phyloP scores from a whole-genome alignment of 2,888 invertebrate species.

The Augochlorella aurata region DNA sequence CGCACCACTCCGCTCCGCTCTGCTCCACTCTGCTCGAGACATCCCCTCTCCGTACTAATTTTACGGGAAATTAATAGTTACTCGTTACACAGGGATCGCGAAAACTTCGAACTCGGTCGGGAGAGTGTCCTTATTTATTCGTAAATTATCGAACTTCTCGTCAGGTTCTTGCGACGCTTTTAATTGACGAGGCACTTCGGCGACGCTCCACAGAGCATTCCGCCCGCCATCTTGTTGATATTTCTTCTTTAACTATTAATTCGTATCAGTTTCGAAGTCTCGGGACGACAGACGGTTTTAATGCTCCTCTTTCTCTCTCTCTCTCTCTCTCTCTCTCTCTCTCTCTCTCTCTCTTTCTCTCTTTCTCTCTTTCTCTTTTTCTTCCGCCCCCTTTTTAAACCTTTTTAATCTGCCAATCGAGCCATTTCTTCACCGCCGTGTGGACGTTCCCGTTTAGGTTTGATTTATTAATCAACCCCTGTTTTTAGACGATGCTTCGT shows the following conservation, averaged over 20 bases:
- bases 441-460: background rate
- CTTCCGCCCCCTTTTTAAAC: background rate
- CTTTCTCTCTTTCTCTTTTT: background rate
- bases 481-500: background rate
- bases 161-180: slow-evolving; percentile 35
- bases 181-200: slow-evolving; percentile 30
- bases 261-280: slow-evolving; percentile 10
- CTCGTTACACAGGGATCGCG: slow-evolving; percentile 54
- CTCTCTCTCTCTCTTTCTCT: background rate
- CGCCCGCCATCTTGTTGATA: background rate
- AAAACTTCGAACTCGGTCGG: slow-evolving; percentile 40
- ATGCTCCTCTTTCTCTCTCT: background rate
- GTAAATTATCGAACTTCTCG: slow-evolving; percentile 36
- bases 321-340: background rate
- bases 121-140: slow-evolving; percentile 29
- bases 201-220: background rate
- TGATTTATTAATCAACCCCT: background rate
- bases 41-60: slow-evolving; percentile 48
- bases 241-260: slow-evolving; percentile 13
- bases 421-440: background rate
- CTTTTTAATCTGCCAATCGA: background rate
- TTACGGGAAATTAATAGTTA: slow-evolving; percentile 65
- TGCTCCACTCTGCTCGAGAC: slow-evolving; percentile 26
- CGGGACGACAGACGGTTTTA: background rate
- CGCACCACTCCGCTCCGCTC: background rate